phyloP scores from a whole-genome alignment of 2,797 vertebrate species.

The Aulostomus chinensis region DNA sequence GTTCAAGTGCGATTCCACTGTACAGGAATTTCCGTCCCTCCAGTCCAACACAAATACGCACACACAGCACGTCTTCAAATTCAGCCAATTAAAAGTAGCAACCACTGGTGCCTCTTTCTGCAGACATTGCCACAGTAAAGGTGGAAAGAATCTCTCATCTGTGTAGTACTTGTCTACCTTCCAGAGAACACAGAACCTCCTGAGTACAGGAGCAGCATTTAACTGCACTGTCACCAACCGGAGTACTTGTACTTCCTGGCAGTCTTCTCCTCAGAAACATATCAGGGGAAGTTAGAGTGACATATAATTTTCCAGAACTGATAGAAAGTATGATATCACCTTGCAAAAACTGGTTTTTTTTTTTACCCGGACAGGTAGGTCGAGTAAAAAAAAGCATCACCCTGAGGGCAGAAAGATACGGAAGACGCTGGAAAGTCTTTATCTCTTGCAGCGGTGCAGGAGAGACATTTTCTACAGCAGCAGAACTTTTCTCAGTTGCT shows the following conservation, averaged over 20 bases:
- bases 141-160: conserved; percentile 23
- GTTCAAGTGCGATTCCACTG: conserved; percentile 14
- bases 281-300: conserved; percentile 66
- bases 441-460: conserved; percentile 52
- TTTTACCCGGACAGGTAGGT: conserved; percentile 63
- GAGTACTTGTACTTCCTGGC: conserved; percentile 34
- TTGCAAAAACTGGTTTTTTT: conserved; percentile 53
- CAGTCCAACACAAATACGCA: conserved; percentile 15
- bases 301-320: conserved; percentile 72
- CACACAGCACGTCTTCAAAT: conserved; percentile 10
- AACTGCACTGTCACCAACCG: conserved; percentile 46
- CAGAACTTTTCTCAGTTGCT: conserved; percentile 42
- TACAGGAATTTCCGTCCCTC: conserved; percentile 1
- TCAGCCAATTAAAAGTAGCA: conserved; percentile 41
- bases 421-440: conserved; percentile 66
- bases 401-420: conserved; percentile 66
- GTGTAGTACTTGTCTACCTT: conserved; percentile 22
- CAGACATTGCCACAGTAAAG: conserved; percentile 12
- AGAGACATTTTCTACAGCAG: conserved; percentile 49
- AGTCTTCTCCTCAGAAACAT: conserved; percentile 54
- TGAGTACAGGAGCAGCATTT: conserved; percentile 36
- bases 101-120: conserved; percentile 1
- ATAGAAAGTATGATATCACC: conserved; percentile 76
- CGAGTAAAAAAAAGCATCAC: conserved; percentile 47
- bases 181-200: conserved; percentile 27